Percentiles rank a stretch among this genome's conserved stretches.
Conservation (phyloP, 2,797 vertebrate genomes). For the Chaetophractus vellerosus region DNA sequence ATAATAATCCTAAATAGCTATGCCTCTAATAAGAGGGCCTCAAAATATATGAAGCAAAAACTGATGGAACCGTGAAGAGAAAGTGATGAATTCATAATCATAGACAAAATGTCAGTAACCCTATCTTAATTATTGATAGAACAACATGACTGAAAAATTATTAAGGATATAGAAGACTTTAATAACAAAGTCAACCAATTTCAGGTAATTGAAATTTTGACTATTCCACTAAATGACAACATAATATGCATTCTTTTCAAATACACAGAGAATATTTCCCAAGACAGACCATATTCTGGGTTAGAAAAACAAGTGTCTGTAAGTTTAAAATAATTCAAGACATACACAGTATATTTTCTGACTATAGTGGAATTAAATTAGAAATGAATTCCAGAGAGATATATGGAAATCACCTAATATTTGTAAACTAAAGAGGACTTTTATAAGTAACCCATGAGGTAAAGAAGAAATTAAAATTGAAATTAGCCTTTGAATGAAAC, state of each 20-base stretch:
- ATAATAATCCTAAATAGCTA: not conserved
- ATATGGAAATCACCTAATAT: not conserved
- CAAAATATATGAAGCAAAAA: not conserved
- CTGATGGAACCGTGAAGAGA: not conserved
- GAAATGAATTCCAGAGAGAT: not conserved
- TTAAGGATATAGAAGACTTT: not conserved
- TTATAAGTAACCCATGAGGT: not conserved
- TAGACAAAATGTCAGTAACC: not conserved
- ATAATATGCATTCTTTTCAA: not conserved
- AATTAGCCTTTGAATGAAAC: not conserved
- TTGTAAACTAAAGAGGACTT: not conserved
- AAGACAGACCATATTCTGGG: not conserved
- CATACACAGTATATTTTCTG: not conserved
- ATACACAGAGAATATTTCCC: not conserved
- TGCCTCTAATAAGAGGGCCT: not conserved
- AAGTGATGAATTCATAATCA: not conserved
- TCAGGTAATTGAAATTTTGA: not conserved
- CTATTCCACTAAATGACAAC: not conserved
- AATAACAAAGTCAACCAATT: not conserved
- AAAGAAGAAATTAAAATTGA: not conserved
- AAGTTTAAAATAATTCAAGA: slow-evolving; percentile 26
- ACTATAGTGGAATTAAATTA: not conserved
- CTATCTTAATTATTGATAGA: not conserved
- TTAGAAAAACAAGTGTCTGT: not conserved
- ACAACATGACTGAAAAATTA: not conserved